Evolutionary conservation across 2,888 invertebrate species (phyloP).

Genomic region (Dermolepida albohirtum): DNA sequence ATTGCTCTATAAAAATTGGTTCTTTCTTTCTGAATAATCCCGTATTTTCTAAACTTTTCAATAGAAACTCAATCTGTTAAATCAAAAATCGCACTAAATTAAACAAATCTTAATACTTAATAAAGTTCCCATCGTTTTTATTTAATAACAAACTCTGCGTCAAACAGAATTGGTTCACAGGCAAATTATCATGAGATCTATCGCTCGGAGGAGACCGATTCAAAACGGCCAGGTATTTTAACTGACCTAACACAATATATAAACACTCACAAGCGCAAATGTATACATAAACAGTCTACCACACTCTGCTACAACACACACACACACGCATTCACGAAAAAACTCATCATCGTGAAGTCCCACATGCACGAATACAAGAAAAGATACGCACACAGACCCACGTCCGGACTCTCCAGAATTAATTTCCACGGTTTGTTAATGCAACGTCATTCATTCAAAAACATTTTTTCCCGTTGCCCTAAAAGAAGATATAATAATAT

Average conservation of each 20-base stretch:
- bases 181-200: neutral
- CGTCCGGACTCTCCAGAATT: slow-evolving; percentile 39
- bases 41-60: too few species aligned
- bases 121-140: too few species aligned
- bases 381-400: slow-evolving; percentile 10
- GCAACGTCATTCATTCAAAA: slow-evolving; percentile 45
- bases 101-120: slow-evolving; percentile 1
- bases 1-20: too few species aligned
- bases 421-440: slow-evolving; percentile 46
- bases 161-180: slow-evolving; percentile 12
- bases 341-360: slow-evolving; percentile 1
- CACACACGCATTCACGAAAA: slow-evolving; percentile 5
- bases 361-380: slow-evolving; percentile 5
- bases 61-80: too few species aligned
- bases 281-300: slow-evolving; percentile 18
- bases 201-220: slow-evolving; percentile 10
- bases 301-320: slow-evolving; percentile 6
- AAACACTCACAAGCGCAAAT: slow-evolving; percentile 19
- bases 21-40: too few species aligned
- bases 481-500: slow-evolving; percentile 43
- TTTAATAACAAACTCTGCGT: too few species aligned
- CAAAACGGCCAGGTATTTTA: slow-evolving; percentile 26
- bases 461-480: slow-evolving; percentile 21
- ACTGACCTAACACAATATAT: slow-evolving; percentile 31
- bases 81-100: neutral